Base-by-base conservation (phyloP, 2,797 vertebrate species). In the Galaxias olidus region DNA sequence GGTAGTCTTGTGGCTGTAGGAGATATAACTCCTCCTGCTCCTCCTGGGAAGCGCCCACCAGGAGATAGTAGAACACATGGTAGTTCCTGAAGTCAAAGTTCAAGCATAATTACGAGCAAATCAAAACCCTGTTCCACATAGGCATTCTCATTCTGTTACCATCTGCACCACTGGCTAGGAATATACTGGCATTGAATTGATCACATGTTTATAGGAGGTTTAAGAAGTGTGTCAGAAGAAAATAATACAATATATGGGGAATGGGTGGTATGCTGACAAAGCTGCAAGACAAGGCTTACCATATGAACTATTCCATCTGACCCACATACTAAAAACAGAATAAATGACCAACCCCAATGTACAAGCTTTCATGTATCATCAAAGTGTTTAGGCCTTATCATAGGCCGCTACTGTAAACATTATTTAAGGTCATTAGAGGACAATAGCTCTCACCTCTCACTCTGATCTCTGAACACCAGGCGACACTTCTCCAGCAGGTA, bases 61-160 rank as follows among this genome's bases (percentile, higher is more conserved):
- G 86, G 88, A 99, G 90, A 74, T 97, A 98, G 87, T 98, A 98
- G 81, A 99, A 99, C n/a, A 98, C 96, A 5, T 99, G 97, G 82
- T 94, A 98, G 90, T 96, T 99, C 90, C 97, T 99, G 81, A 1
- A 68, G 63, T 66, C 73, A 83, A 20, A 78, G 58, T 53, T 69
- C 76, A 72, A 10, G 61, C 45, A 8, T 4, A 65, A 54, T 58
- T 42, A 55, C 17, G 68, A 50, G 54, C 46, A 65, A n/a, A 14
- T 54, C 42, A 50, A 18, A 17, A 30, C 6, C 30, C 30, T 30
- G 2, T 3, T 30, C 30, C 30, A 30, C 30, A 30, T 30, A 30
- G 2, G 6, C 3, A 30, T 30, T 30, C 6, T 30, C 30, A 3
- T 30, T 30, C 30, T 30, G 30, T 6, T 3, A 30, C 30, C 6